Conservation (phyloP, 1,140 invertebrate species). For the Drosophila jambulina region DNA sequence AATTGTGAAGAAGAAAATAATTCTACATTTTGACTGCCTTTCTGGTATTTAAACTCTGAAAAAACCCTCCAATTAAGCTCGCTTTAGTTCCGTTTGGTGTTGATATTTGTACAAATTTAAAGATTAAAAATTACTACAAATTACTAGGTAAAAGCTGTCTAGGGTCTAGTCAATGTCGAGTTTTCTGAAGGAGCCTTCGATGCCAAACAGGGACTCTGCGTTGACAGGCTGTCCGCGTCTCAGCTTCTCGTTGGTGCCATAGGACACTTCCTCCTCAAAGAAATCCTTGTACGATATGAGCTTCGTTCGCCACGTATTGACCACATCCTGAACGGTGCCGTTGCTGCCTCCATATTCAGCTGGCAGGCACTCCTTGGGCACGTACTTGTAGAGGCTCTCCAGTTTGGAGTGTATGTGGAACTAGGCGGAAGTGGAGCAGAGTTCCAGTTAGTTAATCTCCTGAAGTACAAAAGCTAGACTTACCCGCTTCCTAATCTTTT, state of each 20-base stretch:
- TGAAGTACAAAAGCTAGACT: slow-evolving; percentile 7
- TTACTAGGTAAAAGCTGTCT: slow-evolving; percentile 17
- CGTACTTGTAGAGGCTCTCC: slow-evolving; percentile 85
- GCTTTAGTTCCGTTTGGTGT: slow-evolving; percentile 43
- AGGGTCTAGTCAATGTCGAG: slow-evolving; percentile 85
- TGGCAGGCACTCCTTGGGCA: slow-evolving; percentile 86
- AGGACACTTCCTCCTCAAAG: slow-evolving; percentile 86
- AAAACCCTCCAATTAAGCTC: neutral
- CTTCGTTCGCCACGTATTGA: slow-evolving; percentile 87
- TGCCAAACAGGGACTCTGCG: slow-evolving; percentile 87
- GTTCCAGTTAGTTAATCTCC: neutral
- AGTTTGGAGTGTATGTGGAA: slow-evolving; percentile 86
- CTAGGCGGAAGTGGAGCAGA: slow-evolving; percentile 14
- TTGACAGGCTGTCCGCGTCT: slow-evolving; percentile 87
- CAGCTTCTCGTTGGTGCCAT: slow-evolving; percentile 87
- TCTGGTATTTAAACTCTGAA: neutral
- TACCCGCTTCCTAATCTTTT: slow-evolving; percentile 86
- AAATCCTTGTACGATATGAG: slow-evolving; percentile 85
- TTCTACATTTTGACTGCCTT: rapidly evolving
- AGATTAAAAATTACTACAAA: slow-evolving; percentile 30
- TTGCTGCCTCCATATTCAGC: slow-evolving; percentile 87
- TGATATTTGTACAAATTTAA: slow-evolving; percentile 42
- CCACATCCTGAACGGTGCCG: slow-evolving; percentile 84
- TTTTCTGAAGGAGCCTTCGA: slow-evolving; percentile 89
- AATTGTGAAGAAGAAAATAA: slow-evolving; percentile 47